Conservation (phyloP, 1,140 invertebrate genomes). For the Bombus affinis region DNA sequence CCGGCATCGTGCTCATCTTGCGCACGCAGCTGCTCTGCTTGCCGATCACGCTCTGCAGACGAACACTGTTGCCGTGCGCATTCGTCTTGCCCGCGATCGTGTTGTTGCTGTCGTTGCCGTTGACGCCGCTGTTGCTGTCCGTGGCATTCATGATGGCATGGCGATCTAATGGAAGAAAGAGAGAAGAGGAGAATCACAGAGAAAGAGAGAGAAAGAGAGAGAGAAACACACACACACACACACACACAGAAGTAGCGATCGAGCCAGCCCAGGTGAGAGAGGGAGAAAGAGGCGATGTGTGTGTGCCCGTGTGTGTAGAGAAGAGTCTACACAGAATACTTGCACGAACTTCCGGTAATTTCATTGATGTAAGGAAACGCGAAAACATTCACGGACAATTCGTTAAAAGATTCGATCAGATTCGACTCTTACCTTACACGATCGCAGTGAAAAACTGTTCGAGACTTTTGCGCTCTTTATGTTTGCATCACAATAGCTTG, state of each 20-base stretch:
- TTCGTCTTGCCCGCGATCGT: conserved; percentile 20
- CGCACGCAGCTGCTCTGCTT: conserved; percentile 59
- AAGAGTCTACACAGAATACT: conserved; percentile 39
- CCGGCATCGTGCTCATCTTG: conserved; percentile 78
- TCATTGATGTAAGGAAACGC: conserved; percentile 28
- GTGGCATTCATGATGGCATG: conserved; percentile 64
- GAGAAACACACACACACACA: not conserved
- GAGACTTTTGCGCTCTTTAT: not conserved
- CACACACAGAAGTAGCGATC: not conserved
- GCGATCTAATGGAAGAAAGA: conserved; percentile 48
- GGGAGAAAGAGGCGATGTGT: not conserved
- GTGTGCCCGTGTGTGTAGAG: not conserved
- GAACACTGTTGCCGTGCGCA: conserved; percentile 34
- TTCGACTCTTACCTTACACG: not conserved
- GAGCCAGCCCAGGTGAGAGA: not conserved
- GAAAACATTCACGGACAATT: not conserved
- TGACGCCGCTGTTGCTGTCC: conserved; percentile 44
- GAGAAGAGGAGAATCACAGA: not conserved
- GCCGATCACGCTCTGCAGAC: conserved; percentile 48
- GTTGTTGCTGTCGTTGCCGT: conserved; percentile 40
- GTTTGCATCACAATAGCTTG: not conserved
- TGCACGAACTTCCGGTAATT: conserved; percentile 47
- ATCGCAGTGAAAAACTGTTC: too few species aligned
- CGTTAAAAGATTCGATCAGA: not conserved
- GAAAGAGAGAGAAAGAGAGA: not conserved